Evolutionary conservation across 2,113 vertebrate species (phyloP).

Genomic region (Bothrops jararaca): DNA sequence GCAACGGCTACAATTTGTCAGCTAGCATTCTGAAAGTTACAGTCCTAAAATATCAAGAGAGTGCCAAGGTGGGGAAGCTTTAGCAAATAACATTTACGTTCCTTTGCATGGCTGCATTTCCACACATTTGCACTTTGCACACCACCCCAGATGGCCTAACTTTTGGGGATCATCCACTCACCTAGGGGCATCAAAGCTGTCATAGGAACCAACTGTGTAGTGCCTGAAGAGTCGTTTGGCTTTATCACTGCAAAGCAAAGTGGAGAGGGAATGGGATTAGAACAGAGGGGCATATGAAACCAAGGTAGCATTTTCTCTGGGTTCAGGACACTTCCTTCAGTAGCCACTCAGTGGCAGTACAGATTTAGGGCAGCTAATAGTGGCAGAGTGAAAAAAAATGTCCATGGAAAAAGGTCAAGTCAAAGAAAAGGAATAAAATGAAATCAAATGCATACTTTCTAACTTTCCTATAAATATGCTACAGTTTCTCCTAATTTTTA

Average conservation of each 20-base stretch:
- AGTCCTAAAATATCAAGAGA: background rate
- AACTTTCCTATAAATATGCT: background rate
- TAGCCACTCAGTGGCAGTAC: background rate
- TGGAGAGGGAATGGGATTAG: background rate
- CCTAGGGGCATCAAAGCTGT: slow-evolving; percentile 92
- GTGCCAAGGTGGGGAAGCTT: background rate
- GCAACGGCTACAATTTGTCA: background rate
- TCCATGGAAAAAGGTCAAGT: background rate
- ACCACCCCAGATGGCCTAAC: background rate
- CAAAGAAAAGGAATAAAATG: background rate
- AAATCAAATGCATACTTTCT: background rate
- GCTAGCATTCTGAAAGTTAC: background rate
- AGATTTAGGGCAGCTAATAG: background rate
- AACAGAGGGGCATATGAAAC: background rate
- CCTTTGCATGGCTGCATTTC: background rate
- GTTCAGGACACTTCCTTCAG: background rate
- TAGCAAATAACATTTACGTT: background rate
- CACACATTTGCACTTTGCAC: background rate
- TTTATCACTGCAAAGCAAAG: slow-evolving; percentile 75
- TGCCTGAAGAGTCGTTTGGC: slow-evolving; percentile 89
- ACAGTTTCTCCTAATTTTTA: background rate
- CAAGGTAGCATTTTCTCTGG: background rate
- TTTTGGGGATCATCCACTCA: slow-evolving; percentile 38
- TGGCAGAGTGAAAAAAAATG: background rate
- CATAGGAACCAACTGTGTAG: slow-evolving; percentile 92